Evolutionary conservation across 2,888 invertebrate species (phyloP), one percentile per base, ranked within the genome.

Genomic region (Ormyrus labotus): DNA sequence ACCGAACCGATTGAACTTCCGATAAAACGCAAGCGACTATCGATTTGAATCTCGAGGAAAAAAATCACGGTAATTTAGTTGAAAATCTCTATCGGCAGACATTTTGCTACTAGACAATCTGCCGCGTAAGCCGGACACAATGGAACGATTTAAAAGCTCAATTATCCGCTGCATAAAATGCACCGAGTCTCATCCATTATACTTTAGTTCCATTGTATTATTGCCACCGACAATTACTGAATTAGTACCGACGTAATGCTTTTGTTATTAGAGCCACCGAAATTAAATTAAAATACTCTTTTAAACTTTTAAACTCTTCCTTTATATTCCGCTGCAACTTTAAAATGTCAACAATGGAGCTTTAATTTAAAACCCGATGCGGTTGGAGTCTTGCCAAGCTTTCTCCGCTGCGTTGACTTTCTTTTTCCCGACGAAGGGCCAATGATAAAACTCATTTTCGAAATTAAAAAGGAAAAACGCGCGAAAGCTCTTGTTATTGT

Each of bases 371-470:
- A 57, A 3, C 13, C 34, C 50, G 13, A 58, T 60, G n/a, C 9
- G 10, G 51, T 51, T 78, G 78, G 78, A 63, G 7, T 19, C 10
- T 7, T 11, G 71, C 71, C 70, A 78, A 71, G 71, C 65, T 71
- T 64, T 65, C 71, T 71, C 57, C 65, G 45, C 71, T 19, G 51
- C 70, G 47, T 61, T 45, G 50, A 79, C 61, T 53, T 71, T 80
- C 67, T 63, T 8, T 1, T 45, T 13, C 68, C 3, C 34, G 34
- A 4, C 34, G 34, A 34, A 34, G 34, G 34, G 4, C 34, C 34
- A 34, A 3, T 34, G 34, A 34, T 34, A 34, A 34, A 34, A 34
- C 34, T 34, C 34, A 34, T 34, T 57, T 34, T 6, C 5, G 7
- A 19, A 7, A 13, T 13, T n/a, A 45, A 61, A 53, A 45, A 53